Percentiles rank a stretch among this genome's conserved stretches.
These are phyloP conservation scores for roundworm (Caenorhabditis elegans) DNA, from an alignment of 1,140 invertebrate genomes.

Conservation along the genomic window WBcel235 BX284604.4:9491501-9492000, in stretches of 20 bases:
- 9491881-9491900: not conserved
- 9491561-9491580: not conserved
- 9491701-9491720: not conserved
- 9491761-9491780: too few relatives aligned
- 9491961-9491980: not conserved
- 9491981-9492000: too few relatives aligned
- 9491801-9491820: not conserved
- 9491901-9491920: conserved; percentile 11
- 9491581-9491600: not conserved
- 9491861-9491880: not conserved
- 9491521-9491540: too few relatives aligned
- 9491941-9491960: not conserved
- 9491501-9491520: too few relatives aligned
- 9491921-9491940: not conserved
- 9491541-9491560: not conserved
- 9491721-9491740: conserved; percentile 4
- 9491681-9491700: not conserved
- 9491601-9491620: not conserved
- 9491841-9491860: not conserved
- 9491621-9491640: not conserved
- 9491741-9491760: not conserved
- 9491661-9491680: not conserved
- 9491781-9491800: not conserved
- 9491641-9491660: not conserved
- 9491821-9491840: not conserved